These are phyloP conservation scores for Tretioscincus oriximinensis DNA, from an alignment of 2,113 vertebrate species.

Conservation along the genomic window DNA sequence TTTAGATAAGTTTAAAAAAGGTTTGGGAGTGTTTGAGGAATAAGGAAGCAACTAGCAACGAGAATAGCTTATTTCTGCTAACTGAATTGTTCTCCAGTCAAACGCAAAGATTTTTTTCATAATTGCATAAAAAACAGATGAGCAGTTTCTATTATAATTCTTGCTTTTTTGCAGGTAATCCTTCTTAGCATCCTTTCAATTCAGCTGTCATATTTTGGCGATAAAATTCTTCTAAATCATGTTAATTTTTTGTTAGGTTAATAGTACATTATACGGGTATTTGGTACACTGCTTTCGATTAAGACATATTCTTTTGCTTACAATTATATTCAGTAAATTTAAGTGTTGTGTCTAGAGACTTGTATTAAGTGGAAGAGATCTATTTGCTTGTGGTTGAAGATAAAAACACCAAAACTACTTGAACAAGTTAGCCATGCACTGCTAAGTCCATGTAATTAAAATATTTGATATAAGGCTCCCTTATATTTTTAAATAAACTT, in stretches of 20 bases:
- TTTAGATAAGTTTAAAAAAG: too few relatives aligned
- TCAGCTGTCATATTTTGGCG: too few relatives aligned
- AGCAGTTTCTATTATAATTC: too few relatives aligned
- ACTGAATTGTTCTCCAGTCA: too few relatives aligned
- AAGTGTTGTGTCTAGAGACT: constrained; percentile 9
- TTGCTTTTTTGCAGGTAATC: too few relatives aligned
- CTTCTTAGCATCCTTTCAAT: too few relatives aligned
- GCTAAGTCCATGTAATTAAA: not conserved
- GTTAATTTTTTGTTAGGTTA: not conserved
- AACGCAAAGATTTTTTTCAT: too few relatives aligned
- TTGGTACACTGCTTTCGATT: not conserved
- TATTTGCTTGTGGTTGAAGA: not conserved
- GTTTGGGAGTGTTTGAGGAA: too few relatives aligned
- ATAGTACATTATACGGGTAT: not conserved
- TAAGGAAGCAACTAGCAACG: too few relatives aligned
- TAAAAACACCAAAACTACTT: not conserved
- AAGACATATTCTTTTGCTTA: not conserved
- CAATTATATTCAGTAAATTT: constrained; percentile 9
- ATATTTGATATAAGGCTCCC: not conserved
- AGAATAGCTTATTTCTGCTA: too few relatives aligned
- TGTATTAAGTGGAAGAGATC: not conserved
- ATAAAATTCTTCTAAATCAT: not conserved
- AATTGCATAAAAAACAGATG: too few relatives aligned
- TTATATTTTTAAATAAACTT: not conserved
- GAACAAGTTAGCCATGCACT: not conserved